Conservation (phyloP, 1,140 invertebrate genomes). For the Achatina immaculata region DNA sequence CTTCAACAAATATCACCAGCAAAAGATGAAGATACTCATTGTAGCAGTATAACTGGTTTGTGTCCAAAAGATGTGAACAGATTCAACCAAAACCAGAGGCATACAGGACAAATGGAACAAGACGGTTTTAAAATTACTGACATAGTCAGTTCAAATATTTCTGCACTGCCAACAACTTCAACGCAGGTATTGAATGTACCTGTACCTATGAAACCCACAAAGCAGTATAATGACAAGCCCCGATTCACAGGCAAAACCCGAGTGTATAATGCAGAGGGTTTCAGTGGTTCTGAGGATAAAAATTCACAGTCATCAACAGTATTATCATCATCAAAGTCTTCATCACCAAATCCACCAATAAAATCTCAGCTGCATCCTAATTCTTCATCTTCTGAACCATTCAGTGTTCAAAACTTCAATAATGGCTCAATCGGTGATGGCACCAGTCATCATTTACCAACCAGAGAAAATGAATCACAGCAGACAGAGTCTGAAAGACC, state of each 20-base stretch:
- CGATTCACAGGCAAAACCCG: not conserved
- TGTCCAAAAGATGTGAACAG: not conserved
- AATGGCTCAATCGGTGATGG: not conserved
- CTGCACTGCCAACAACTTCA: too few species aligned
- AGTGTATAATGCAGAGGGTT: not conserved
- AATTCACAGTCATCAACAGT: not conserved
- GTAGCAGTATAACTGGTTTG: not conserved
- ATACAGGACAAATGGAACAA: not conserved
- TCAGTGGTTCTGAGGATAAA: not conserved
- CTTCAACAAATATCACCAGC: not conserved
- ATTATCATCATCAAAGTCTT: not conserved
- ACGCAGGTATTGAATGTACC: not conserved
- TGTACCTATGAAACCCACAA: not conserved
- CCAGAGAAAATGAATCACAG: not conserved
- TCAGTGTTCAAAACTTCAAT: not conserved
- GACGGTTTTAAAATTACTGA: not conserved
- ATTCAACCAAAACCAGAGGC: constrained; percentile 1
- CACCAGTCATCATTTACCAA: not conserved
- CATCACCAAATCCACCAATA: not conserved
- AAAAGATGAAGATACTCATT: not conserved
- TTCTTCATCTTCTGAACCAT: not conserved
- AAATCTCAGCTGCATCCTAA: not conserved
- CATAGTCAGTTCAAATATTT: not conserved
- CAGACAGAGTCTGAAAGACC: not conserved
- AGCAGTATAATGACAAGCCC: not conserved